Evolutionary conservation across 2,113 vertebrate genomes (phyloP), one percentile per base, ranked within the genome.

Genomic region (Perca schrenkii): DNA sequence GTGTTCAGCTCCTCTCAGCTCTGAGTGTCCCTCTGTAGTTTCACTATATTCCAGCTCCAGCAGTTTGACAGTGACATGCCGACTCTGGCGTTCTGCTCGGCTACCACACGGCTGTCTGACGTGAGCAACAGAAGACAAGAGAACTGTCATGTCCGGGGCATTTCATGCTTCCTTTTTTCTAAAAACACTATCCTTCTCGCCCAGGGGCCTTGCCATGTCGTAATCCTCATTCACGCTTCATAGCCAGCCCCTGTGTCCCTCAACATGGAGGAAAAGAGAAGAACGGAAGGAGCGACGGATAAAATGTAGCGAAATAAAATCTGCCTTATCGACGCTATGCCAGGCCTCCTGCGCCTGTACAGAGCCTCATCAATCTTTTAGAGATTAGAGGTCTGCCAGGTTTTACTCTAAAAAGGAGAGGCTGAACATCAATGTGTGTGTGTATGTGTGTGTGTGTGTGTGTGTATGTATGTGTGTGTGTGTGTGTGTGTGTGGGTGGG

Each of bases 291-390:
- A n/a, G 63, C 4, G 53, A 28, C 58, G 75, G 54, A 73, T 71
- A 54, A 83, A 88, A 80, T 54, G 82, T 49, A 28, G 40, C 77
- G 84, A 87, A 86, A 84, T 86, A 61, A 88, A 84, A 89, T 83
- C 84, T 78, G 81, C 79, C 84, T 93, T 92, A 93, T 92, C 88
- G 34, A 79, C 76, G 5, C 62, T 6, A 49, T 36, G 82, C 83
- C 88, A 89, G 90, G 71, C 46, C 90, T 84, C 58, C 80, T 77
- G 66, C 28, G 57, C 56, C 63, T 62, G 80, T 34, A 84, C 15
- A 46, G 77, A 74, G 40, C 83, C 87, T 92, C 88, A 91, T 91
- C 74, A 91, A 90, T 93, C 89, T 90, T 86, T 85, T 47, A 80
- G 66, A 88, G 80, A 86, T 87, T 78, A 83, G 63, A 83, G 70